These are phyloP conservation scores for Agriopis aurantiaria DNA, from an alignment of 2,888 invertebrate species.

Conservation along the genomic window DNA sequence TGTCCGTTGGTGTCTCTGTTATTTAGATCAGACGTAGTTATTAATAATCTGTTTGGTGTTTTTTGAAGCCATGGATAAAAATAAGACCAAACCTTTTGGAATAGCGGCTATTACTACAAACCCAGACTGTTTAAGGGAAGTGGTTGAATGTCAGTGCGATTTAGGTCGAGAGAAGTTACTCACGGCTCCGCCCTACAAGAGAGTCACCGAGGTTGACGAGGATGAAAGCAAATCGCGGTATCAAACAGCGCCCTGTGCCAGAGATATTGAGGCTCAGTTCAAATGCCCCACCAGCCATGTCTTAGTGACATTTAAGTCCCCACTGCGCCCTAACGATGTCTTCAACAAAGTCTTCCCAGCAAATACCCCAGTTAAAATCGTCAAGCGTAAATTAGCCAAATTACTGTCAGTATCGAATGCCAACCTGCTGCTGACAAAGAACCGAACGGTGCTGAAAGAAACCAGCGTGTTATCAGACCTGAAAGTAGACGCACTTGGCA, in stretches of 20 bases:
- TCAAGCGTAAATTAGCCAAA: conserved; percentile 79
- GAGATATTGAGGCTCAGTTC: conserved; percentile 66
- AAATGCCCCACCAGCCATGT: conserved; percentile 78
- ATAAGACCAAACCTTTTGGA: conserved; percentile 53
- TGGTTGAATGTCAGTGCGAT: conserved; percentile 75
- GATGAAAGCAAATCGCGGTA: conserved; percentile 66
- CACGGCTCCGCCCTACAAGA: conserved; percentile 76
- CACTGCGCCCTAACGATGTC: conserved; percentile 70
- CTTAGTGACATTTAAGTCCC: conserved; percentile 75
- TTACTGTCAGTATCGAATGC: conserved; percentile 71
- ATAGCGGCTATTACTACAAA: conserved; percentile 56
- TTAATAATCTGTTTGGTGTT: conserved; percentile 12
- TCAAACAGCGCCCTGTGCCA: conserved; percentile 71
- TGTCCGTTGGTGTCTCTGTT: conserved; percentile 14
- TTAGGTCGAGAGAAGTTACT: conserved; percentile 78
- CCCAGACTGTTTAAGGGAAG: conserved; percentile 61
- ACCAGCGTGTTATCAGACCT: conserved; percentile 69
- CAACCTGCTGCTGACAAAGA: conserved; percentile 75
- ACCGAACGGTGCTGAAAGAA: conserved; percentile 78
- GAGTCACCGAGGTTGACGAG: conserved; percentile 50
- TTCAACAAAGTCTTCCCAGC: conserved; percentile 81
- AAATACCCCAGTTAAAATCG: conserved; percentile 73
- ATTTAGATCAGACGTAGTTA: neutral
- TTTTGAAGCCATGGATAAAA: conserved; percentile 52
- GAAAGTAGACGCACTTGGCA: conserved; percentile 74